Evolutionary conservation across 2,888 invertebrate genomes (phyloP).

Genomic region (Lasius platythorax): DNA sequence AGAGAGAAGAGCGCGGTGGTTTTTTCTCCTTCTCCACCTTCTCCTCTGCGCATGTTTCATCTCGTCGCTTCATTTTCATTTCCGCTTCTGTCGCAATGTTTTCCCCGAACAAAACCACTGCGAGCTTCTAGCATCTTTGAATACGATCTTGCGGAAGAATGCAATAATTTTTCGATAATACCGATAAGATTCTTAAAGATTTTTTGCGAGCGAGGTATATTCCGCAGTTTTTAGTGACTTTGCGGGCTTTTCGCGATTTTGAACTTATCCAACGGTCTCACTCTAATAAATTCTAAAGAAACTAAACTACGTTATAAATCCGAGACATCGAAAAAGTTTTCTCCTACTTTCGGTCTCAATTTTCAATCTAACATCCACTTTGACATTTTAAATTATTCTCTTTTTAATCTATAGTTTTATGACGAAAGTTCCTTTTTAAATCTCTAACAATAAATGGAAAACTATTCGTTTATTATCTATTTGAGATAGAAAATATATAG

Average conservation of each 20-base stretch:
- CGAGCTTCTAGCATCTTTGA: neutral
- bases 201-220: neutral
- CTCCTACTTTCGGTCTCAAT: too few relatives aligned
- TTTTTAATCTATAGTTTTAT: too few relatives aligned
- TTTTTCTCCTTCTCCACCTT: constrained; percentile 12
- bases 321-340: too few relatives aligned
- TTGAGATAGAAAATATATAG: neutral
- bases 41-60: neutral
- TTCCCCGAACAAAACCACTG: neutral
- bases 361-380: too few relatives aligned
- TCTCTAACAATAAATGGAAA: too few relatives aligned
- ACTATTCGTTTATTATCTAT: too few relatives aligned
- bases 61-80: neutral
- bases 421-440: too few relatives aligned
- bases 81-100: constrained; percentile 1
- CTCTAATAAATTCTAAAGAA: neutral
- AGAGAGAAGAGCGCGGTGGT: constrained; percentile 11
- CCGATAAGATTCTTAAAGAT: neutral
- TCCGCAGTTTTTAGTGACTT: neutral
- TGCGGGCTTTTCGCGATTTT: neutral
- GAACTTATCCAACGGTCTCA: neutral
- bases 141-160: neutral
- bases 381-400: too few relatives aligned
- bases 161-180: neutral
- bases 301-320: neutral